phyloP scores from a whole-genome alignment of 64 coral and sea anemone genomes.

The Hydrozoanthus tunicans region DNA sequence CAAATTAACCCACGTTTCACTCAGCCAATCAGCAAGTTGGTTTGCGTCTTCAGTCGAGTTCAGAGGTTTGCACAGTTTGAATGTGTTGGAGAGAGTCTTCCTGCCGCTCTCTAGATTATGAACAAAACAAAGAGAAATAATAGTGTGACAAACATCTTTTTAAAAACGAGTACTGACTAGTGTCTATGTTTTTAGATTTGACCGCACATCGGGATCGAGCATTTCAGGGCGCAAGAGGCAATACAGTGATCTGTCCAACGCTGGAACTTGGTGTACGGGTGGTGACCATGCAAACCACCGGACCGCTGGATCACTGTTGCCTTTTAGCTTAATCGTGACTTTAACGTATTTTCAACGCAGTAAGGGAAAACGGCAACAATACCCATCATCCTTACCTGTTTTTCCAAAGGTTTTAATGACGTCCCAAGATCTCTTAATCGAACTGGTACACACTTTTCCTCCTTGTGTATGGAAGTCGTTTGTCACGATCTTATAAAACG shows the following conservation, averaged over 20 bases:
- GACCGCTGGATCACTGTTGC: too few species aligned
- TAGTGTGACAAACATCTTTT: background rate
- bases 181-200: too few species aligned
- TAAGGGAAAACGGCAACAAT: too few species aligned
- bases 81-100: conserved; percentile 55
- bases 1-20: conserved; percentile 96
- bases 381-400: conserved; percentile 58
- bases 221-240: too few species aligned
- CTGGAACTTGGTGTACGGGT: too few species aligned
- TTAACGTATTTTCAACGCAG: too few species aligned
- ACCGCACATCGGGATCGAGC: too few species aligned
- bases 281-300: too few species aligned
- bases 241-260: too few species aligned
- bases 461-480: conserved; percentile 85
- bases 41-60: conserved; percentile 64
- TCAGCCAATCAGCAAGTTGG: conserved; percentile 78
- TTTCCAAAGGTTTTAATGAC: conserved; percentile 66
- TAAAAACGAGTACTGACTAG: too few species aligned
- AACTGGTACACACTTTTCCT: conserved; percentile 79
- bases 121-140: background rate
- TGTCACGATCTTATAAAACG: conserved; percentile 85
- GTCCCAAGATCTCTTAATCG: conserved; percentile 84
- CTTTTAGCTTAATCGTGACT: too few species aligned
- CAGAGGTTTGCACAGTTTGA: conserved; percentile 86
- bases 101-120: conserved; percentile 65